Percentiles rank a stretch among this genome's conserved stretches.
Conservation (phyloP, 2,797 vertebrate genomes). For the Phataginus tricuspis region DNA sequence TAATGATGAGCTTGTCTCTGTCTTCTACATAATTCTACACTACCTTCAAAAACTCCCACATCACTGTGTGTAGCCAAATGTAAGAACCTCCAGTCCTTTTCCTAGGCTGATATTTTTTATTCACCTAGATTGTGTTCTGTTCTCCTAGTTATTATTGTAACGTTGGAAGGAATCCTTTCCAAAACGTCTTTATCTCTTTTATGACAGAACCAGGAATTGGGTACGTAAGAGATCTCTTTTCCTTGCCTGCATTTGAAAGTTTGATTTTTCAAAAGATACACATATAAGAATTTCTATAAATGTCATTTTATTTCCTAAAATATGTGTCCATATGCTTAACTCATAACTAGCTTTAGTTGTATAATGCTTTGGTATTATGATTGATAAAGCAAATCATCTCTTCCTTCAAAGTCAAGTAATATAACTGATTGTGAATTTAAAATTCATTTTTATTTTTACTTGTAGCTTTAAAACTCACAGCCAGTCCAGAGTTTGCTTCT, state of each 20-base stretch:
- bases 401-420: slow-evolving; percentile 30
- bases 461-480: slow-evolving; percentile 57
- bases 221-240: neutral
- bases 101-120: neutral
- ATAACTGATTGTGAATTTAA: neutral
- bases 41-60: neutral
- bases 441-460: neutral
- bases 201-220: neutral
- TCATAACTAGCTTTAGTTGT: slow-evolving; percentile 24
- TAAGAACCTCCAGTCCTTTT: neutral
- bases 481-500: slow-evolving; percentile 20
- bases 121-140: neutral
- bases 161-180: slow-evolving; percentile 4
- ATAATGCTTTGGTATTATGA: neutral
- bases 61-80: neutral
- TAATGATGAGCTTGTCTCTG: slow-evolving; percentile 3
- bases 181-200: neutral
- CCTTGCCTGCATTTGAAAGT: slow-evolving; percentile 45
- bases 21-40: neutral
- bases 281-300: slow-evolving; percentile 18
- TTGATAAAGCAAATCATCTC: neutral
- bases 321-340: neutral
- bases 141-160: neutral
- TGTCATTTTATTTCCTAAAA: slow-evolving; percentile 55
- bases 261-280: slow-evolving; percentile 1